These are phyloP conservation scores for Melanophora roralis DNA, from an alignment of 2,888 invertebrate species.

Conservation along the genomic window DNA sequence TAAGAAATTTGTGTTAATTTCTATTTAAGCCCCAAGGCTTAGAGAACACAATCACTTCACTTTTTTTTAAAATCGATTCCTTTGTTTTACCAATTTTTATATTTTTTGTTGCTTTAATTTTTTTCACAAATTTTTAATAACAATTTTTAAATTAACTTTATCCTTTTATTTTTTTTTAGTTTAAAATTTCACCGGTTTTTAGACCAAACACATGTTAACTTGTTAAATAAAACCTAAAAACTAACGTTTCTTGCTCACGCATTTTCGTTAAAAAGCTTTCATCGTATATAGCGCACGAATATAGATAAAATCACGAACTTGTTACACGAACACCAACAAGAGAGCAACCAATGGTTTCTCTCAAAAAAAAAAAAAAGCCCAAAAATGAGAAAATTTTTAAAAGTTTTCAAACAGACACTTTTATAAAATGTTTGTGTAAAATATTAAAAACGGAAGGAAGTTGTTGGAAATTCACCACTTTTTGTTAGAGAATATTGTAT, in stretches of 20 bases:
- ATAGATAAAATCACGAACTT: neutral
- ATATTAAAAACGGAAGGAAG: conserved; percentile 38
- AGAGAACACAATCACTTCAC: neutral
- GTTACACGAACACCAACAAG: neutral
- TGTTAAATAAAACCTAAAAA: conserved; percentile 57
- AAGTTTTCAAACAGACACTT: neutral
- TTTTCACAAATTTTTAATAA: conserved; percentile 12
- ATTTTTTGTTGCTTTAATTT: neutral
- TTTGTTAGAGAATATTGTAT: neutral
- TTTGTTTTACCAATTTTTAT: neutral
- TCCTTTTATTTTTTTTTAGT: neutral
- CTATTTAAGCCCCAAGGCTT: neutral
- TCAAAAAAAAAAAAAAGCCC: neutral
- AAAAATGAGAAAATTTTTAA: too few relatives aligned
- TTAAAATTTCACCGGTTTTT: conserved; percentile 12
- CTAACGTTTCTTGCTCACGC: conserved; percentile 55
- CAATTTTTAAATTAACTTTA: conserved; percentile 9
- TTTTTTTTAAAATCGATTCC: neutral
- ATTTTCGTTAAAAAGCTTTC: conserved; percentile 53
- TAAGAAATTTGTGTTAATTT: too few relatives aligned
- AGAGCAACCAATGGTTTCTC: neutral
- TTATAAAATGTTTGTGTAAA: neutral
- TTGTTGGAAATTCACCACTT: conserved; percentile 31
- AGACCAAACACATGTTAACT: conserved; percentile 52
- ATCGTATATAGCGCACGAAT: conserved; percentile 3